A percentile compares a stretch with the other conserved stretches of the same genome.
Evolutionary conservation across 2,888 invertebrate genomes (phyloP).

Genomic region (Urechis unicinctus): DNA sequence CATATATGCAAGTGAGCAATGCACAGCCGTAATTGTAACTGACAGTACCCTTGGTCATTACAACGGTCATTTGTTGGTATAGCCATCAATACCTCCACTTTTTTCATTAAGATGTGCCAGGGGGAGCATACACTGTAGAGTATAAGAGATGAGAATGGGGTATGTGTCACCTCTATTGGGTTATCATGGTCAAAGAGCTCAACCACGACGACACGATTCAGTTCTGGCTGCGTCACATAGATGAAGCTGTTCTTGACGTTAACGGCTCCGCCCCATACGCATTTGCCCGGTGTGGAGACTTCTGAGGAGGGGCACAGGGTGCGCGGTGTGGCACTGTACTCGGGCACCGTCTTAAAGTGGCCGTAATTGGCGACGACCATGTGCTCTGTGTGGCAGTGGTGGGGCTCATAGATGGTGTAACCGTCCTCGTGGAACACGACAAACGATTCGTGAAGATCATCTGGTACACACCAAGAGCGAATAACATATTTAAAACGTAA

Average conservation of each 20-base stretch:
- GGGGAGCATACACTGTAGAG: neutral
- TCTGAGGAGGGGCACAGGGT: slow-evolving; percentile 33
- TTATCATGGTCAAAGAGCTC: slow-evolving; percentile 56
- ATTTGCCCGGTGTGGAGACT: slow-evolving; percentile 56
- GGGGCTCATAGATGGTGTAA: slow-evolving; percentile 67
- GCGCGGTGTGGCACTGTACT: slow-evolving; percentile 46
- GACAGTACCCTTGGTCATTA: no score
- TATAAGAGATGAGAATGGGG: no score
- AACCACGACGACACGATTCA: slow-evolving; percentile 66
- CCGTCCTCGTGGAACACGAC: slow-evolving; percentile 72
- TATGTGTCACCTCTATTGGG: slow-evolving; percentile 46
- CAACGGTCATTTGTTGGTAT: no score
- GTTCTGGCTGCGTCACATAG: slow-evolving; percentile 66
- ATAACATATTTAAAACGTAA: no score
- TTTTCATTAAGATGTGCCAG: no score
- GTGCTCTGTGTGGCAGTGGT: slow-evolving; percentile 64
- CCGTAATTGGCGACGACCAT: slow-evolving; percentile 59
- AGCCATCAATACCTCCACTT: no score
- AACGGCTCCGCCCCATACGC: slow-evolving; percentile 68
- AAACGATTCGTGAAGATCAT: slow-evolving; percentile 58
- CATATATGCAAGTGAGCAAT: no score
- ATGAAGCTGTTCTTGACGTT: slow-evolving; percentile 65
- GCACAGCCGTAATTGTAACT: no score
- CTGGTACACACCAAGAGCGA: no score
- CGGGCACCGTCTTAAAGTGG: slow-evolving; percentile 6